Evolutionary conservation across 2,797 vertebrate genomes (phyloP).

Genomic region (Pelodytes ibericus): DNA sequence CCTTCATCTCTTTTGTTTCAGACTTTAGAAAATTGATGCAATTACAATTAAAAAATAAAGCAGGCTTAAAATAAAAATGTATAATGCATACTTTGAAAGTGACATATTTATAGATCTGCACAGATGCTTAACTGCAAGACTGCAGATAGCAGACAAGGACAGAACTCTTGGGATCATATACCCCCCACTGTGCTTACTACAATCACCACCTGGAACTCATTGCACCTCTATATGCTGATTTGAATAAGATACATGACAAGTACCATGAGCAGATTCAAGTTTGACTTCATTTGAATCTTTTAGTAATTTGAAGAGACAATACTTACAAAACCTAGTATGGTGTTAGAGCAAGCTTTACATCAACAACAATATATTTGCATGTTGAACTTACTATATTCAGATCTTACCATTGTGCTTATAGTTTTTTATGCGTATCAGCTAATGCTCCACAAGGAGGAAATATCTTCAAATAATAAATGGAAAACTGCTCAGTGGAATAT

Average conservation of each 20-base stretch:
- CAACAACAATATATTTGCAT: no score
- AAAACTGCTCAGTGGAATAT: neutral
- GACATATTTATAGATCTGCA: conserved; percentile 51
- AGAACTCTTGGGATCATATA: conserved; percentile 36
- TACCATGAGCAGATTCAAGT: conserved; percentile 14
- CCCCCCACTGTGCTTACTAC: neutral
- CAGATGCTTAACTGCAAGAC: conserved; percentile 35
- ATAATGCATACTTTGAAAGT: conserved; percentile 40
- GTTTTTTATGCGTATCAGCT: no score
- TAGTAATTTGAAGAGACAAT: conserved; percentile 42
- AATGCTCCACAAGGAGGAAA: no score
- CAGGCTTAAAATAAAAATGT: conserved; percentile 36
- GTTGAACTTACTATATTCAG: neutral
- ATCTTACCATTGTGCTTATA: no score
- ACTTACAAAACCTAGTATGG: conserved; percentile 24
- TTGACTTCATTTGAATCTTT: conserved; percentile 41
- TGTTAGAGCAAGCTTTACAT: conserved; percentile 54
- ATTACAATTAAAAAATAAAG: conserved; percentile 45
- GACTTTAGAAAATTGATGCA: conserved; percentile 15
- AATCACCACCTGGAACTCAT: conserved; percentile 47
- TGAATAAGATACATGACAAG: conserved; percentile 45
- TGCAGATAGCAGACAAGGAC: conserved; percentile 35
- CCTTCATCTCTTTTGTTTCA: conserved; percentile 35
- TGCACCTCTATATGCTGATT: conserved; percentile 17
- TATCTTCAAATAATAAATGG: no score